Percentiles rank a stretch among this genome's conserved stretches.
These are phyloP conservation scores for Lamprotornis superbus DNA, from an alignment of 2,113 vertebrate species.

Conservation along the genomic window DNA sequence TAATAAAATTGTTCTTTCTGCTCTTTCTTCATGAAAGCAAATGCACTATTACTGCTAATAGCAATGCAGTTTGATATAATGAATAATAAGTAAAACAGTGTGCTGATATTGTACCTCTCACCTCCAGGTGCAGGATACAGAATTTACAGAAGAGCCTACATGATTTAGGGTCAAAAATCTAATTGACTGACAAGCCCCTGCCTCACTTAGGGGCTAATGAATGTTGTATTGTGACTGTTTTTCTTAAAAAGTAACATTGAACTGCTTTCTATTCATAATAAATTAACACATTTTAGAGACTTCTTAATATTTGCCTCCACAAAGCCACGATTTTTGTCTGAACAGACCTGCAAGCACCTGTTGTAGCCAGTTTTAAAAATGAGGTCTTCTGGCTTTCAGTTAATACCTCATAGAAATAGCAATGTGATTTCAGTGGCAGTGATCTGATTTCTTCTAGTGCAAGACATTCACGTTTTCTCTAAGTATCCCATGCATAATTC, in stretches of 20 bases:
- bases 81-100: conserved; percentile 44
- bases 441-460: conserved; percentile 59
- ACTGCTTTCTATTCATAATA: conserved; percentile 70
- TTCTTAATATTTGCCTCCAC: conserved; percentile 67
- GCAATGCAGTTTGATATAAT: conserved; percentile 10
- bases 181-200: conserved; percentile 66
- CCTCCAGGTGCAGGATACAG: conserved; percentile 58
- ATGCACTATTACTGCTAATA: neutral
- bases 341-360: conserved; percentile 70
- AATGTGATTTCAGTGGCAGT: conserved; percentile 63
- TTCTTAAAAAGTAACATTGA: conserved; percentile 59
- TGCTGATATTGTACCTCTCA: conserved; percentile 57
- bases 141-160: conserved; percentile 43
- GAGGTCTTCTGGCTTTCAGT: conserved; percentile 48
- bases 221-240: conserved; percentile 68
- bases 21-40: neutral
- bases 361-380: conserved; percentile 64
- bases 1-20: neutral
- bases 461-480: conserved; percentile 52
- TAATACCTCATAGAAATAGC: conserved; percentile 64
- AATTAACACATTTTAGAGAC: conserved; percentile 66
- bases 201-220: conserved; percentile 60
- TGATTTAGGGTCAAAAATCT: conserved; percentile 48
- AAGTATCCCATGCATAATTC: conserved; percentile 55
- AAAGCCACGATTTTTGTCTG: conserved; percentile 61